Evolutionary conservation across 2,113 vertebrate genomes (phyloP), one percentile per base, ranked within the genome.

Genomic region (Phoenicopterus ruber): DNA sequence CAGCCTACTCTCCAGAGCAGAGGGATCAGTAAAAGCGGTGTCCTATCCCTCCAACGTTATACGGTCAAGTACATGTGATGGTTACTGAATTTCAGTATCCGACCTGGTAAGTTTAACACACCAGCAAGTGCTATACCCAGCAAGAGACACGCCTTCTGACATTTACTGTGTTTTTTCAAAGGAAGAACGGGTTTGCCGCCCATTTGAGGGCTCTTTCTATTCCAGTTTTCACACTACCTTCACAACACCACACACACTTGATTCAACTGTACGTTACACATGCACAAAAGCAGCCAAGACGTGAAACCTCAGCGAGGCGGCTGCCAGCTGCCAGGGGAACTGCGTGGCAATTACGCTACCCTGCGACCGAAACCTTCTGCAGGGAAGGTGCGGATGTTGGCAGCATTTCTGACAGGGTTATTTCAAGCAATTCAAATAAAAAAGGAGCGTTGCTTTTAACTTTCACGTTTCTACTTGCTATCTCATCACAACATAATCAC

Each of bases 21-120:
- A 46, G 63, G 73, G 58, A 52, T 67, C 54, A 96, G 61, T 78
- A 55, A 65, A 62, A 93, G 81, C 72, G 90, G 85, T 20, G 28
- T 22, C 0, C 0, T 16, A 67, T 29, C 72, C 2, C 1, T 34
- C 61, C 6, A 20, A 10, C 1, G 1, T 13, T 73, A 32, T 6
- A 61, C 28, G 42, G 65, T 28, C 31, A 62, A 58, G 32, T 28
- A 59, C 17, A 26, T 20, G 46, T 3, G 29, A 66, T 16, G 29
- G 47, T n/a, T 74, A 47, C 76, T 46, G 47, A 89, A 78, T 73
- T 66, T 40, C 71, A 86, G 88, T 72, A 72, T 4, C 63, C 6
- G 7, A 73, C 62, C 42, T 63, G 40, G 3, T 55, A 86, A 72
- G 65, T 84, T 94, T 72, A 92, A 52, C 69, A 66, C 8, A 87